A percentile compares a stretch with the other conserved stretches of the same genome.
phyloP scores from a whole-genome alignment of 2,888 invertebrate species.

The Gibbula magus region DNA sequence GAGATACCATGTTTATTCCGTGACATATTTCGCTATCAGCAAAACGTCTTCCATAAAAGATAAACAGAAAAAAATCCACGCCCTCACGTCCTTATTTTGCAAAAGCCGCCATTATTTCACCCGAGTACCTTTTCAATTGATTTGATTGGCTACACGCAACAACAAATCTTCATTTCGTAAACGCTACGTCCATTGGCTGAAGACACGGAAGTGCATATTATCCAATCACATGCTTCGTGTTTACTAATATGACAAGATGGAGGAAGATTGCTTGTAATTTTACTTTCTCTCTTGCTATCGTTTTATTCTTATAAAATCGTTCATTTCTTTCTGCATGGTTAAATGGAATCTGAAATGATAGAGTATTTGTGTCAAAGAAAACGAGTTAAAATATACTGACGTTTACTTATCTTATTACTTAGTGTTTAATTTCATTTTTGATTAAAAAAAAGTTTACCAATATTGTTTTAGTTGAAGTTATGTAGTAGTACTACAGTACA shows the following conservation, averaged over 20 bases:
- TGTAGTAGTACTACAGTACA: no score
- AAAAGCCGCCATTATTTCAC: slow-evolving; percentile 6
- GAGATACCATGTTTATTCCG: slow-evolving; percentile 6
- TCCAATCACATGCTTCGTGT: background rate
- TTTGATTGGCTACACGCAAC: slow-evolving; percentile 4
- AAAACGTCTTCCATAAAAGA: background rate
- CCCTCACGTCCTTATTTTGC: background rate
- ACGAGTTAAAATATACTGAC: no score
- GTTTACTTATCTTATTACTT: no score
- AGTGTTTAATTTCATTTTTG: no score
- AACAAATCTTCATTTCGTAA: background rate
- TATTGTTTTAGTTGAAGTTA: no score
- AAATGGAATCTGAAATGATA: no score
- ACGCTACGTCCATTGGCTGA: background rate
- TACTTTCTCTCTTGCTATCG: no score
- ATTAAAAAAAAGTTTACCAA: no score
- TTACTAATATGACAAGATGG: background rate
- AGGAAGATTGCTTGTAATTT: background rate
- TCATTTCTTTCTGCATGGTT: no score
- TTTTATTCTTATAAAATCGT: no score
- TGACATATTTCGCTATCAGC: background rate
- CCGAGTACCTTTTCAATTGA: background rate
- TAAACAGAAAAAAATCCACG: background rate
- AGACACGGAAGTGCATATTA: background rate
- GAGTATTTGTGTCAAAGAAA: no score